A percentile compares a stretch with the other conserved stretches of the same genome.
phyloP scores from a whole-genome alignment of 2,113 vertebrate genomes.

The Furnarius figulus region DNA sequence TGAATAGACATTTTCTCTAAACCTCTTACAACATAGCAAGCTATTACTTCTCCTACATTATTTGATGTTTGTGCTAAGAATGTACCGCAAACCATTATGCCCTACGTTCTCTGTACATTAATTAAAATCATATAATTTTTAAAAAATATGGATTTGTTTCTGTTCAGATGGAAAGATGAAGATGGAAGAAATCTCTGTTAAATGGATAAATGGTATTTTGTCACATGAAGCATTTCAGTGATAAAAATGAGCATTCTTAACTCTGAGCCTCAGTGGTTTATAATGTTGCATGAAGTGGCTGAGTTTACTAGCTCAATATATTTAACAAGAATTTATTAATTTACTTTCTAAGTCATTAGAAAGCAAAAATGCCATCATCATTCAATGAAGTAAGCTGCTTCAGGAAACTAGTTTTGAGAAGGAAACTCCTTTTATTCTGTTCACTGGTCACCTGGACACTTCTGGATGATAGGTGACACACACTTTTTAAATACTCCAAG shows the following conservation, averaged over 20 bases:
- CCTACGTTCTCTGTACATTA: background rate
- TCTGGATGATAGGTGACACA: rapidly evolving
- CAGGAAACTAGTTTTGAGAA: background rate
- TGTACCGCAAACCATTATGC: background rate
- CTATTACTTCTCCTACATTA: background rate
- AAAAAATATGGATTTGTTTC: background rate
- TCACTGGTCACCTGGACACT: background rate
- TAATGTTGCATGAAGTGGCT: background rate
- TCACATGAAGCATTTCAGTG: background rate
- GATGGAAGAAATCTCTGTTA: background rate
- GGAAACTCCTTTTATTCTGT: background rate
- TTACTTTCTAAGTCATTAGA: background rate
- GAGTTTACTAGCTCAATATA: background rate
- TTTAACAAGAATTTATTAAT: background rate
- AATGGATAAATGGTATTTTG: background rate
- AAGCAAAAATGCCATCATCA: background rate
- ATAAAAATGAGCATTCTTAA: background rate
- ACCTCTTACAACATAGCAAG: background rate
- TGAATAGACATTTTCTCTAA: background rate
- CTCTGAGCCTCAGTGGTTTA: background rate
- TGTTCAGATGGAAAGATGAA: background rate
- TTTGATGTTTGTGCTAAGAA: background rate
- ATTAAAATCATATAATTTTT: background rate
- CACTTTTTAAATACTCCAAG: background rate
- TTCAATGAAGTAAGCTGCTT: background rate